Evolutionary conservation across 2,113 vertebrate species (phyloP), one percentile per base, ranked within the genome.

Genomic region (Corythornis cristatus): DNA sequence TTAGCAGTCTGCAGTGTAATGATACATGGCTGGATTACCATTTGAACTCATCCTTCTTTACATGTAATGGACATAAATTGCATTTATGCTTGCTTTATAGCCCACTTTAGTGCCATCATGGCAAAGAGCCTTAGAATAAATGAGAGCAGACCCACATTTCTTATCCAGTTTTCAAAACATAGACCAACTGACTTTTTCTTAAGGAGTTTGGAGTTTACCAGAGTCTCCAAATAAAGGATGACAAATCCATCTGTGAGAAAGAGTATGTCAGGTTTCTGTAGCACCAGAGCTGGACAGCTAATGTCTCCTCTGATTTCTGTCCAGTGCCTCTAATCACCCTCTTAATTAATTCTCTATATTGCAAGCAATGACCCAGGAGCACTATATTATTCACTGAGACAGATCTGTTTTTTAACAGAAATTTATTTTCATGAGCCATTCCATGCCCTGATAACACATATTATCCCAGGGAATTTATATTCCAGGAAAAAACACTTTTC

Each of bases 61-160:
- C 84, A 77, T 83, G 48, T 37, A 93, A 93, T 85, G 84, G 84
- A 66, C 84, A 94, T 93, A 90, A 94, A 95, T 93, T 70, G 37
- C 89, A 89, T 83, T 94, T 91, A 89, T 74, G 64, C 64, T 93
- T 92, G 74, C 68, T 96, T 96, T 96, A 95, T 94, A 71, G 72
- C 64, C 81, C 75, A 76, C 64, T 92, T 93, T 43, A 87, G 51
- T 80, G 64, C 35, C 67, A 85, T 83, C 33, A 46, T 67, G 43
- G 46, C 83, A 94, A 94, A 89, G 33, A 62, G 25, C 60, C 43
- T 89, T 48, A 81, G 40, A 91, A 89, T 83, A 89, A 89, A 93
- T 92, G 86, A 92, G 33, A 89, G 12, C 12, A 92, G 74, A 79
- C 31, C 21, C 50, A 84, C 50, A 82, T 72, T 86, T 95, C 77